Conservation (phyloP, 2,888 invertebrate genomes). For the Anarsia innoxiella region DNA sequence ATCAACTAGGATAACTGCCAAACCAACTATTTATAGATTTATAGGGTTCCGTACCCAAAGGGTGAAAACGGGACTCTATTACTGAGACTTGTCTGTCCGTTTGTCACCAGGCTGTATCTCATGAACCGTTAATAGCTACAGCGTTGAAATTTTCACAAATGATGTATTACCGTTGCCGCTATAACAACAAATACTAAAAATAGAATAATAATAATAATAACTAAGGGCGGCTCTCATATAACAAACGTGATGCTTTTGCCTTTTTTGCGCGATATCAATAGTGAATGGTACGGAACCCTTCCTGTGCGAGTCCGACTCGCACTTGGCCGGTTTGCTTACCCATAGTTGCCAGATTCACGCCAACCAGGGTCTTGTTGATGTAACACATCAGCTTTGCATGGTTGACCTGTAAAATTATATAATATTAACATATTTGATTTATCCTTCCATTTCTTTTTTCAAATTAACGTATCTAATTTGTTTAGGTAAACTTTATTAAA, state of each 20-base stretch:
- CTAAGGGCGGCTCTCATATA: background rate
- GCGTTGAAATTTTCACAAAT: constrained; percentile 1
- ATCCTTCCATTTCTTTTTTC: no score
- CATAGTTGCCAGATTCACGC: background rate
- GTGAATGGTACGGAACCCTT: constrained; percentile 5
- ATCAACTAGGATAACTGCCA: no score
- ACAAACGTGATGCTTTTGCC: background rate
- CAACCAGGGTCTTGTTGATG: no score
- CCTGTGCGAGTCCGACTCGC: constrained; percentile 4
- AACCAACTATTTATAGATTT: no score
- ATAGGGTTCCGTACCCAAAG: background rate
- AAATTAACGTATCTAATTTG: no score
- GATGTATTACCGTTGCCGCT: background rate
- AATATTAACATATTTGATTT: no score
- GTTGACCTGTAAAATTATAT: no score
- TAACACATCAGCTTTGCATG: no score
- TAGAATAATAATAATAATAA: background rate
- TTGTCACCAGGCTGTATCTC: background rate
- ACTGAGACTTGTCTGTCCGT: background rate
- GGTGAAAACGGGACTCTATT: background rate
- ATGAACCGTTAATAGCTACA: background rate
- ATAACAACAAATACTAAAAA: background rate
- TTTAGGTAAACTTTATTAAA: no score
- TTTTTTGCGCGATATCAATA: no score
- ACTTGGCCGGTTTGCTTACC: constrained; percentile 1